These are phyloP conservation scores for Nectonema munidae DNA, from an alignment of 2,888 invertebrate species.

Conservation along the genomic window DNA sequence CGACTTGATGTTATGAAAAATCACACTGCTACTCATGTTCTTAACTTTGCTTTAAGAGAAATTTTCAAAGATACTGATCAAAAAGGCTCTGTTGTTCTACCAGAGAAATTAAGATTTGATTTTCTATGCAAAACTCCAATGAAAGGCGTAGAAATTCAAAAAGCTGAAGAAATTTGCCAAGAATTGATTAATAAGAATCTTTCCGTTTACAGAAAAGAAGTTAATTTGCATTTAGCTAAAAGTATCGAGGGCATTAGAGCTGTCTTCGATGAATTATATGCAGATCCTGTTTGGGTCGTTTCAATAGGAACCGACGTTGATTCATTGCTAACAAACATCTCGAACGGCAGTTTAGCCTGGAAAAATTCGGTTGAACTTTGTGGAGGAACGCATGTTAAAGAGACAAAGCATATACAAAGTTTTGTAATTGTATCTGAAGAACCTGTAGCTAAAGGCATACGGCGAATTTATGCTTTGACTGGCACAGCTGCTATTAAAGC, in stretches of 20 bases:
- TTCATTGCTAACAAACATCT: conserved; percentile 48
- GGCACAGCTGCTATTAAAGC: conserved; percentile 79
- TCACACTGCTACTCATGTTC: conserved; percentile 78
- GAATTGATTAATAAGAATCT: conserved; percentile 40
- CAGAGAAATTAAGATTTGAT: conserved; percentile 78
- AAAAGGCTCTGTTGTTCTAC: conserved; percentile 76
- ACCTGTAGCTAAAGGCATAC: conserved; percentile 87
- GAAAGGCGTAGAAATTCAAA: conserved; percentile 50
- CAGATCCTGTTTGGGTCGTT: conserved; percentile 56
- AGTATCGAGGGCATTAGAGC: conserved; percentile 63
- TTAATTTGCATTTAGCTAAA: conserved; percentile 49
- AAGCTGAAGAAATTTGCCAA: conserved; percentile 45
- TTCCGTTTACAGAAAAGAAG: conserved; percentile 52
- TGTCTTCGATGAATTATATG: conserved; percentile 82
- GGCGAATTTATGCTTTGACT: conserved; percentile 76
- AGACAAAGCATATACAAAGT: conserved; percentile 47
- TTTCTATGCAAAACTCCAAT: conserved; percentile 70
- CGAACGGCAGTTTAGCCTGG: conserved; percentile 40
- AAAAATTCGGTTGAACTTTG: conserved; percentile 89
- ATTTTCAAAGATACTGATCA: conserved; percentile 71
- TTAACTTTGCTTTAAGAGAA: conserved; percentile 64
- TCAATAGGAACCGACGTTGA: conserved; percentile 72
- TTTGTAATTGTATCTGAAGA: conserved; percentile 87
- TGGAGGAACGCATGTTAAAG: conserved; percentile 53
- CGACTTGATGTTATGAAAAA: conserved; percentile 83